phyloP scores from a whole-genome alignment of 2,888 invertebrate genomes.

The Philereme vetulata region DNA sequence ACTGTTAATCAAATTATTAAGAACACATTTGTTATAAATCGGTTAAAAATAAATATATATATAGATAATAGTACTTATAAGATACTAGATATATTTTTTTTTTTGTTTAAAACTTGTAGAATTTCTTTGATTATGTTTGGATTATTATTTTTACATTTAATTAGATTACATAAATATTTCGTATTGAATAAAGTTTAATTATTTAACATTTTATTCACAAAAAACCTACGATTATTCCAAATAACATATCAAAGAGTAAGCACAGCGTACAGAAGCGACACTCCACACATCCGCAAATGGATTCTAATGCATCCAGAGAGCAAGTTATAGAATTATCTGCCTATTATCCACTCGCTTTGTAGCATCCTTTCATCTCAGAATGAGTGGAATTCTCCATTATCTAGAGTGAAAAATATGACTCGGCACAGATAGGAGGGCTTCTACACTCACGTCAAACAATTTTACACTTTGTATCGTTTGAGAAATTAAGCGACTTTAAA shows the following conservation, averaged over 20 bases:
- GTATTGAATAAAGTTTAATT: background rate
- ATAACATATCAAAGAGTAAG: constrained; percentile 36
- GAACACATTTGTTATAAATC: too few species aligned
- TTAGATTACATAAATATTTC: too few species aligned
- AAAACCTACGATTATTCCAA: constrained; percentile 11
- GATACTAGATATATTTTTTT: too few species aligned
- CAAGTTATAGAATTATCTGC: constrained; percentile 72
- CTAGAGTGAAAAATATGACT: constrained; percentile 56
- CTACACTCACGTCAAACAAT: constrained; percentile 27
- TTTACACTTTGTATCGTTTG: constrained; percentile 28
- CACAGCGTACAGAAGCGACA: constrained; percentile 33
- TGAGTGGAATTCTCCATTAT: constrained; percentile 57
- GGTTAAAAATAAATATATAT: too few species aligned
- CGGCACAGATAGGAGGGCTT: constrained; percentile 26
- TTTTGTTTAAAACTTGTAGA: too few species aligned
- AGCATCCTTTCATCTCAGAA: constrained; percentile 65
- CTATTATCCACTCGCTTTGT: constrained; percentile 81
- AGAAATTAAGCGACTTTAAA: constrained; percentile 11
- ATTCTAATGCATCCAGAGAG: constrained; percentile 67
- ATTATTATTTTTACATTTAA: too few species aligned
- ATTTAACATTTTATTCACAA: background rate
- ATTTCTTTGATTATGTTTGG: too few species aligned
- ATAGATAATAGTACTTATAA: too few species aligned
- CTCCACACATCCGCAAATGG: constrained; percentile 58
- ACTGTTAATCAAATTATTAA: too few species aligned